Evolutionary conservation across 64 coral and sea anemone species (phyloP).

Genomic region (Acropora tenuis): DNA sequence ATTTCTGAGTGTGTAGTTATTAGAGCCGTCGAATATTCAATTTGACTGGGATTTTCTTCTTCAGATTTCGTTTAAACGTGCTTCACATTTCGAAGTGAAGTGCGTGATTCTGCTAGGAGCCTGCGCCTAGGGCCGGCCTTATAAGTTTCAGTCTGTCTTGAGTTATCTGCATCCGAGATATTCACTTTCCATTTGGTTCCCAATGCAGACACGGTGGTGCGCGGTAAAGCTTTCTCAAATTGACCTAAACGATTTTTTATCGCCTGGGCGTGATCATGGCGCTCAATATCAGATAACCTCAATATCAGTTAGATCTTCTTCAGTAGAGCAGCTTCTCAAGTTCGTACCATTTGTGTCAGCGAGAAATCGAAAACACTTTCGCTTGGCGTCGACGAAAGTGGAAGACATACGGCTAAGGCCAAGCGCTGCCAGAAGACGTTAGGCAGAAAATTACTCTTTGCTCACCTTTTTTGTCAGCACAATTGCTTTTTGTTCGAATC

Average conservation of each 20-base stretch:
- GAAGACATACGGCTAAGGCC: neutral
- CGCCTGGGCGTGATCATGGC: conserved; percentile 9
- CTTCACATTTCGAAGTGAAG: too few species aligned
- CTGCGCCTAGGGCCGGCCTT: too few species aligned
- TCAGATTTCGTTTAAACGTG: too few species aligned
- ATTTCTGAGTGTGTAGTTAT: too few species aligned
- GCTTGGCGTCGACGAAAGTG: neutral
- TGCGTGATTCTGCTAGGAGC: too few species aligned
- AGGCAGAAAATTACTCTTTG: neutral
- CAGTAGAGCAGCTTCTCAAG: neutral
- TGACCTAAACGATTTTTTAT: conserved; percentile 29
- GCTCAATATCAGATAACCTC: conserved; percentile 17
- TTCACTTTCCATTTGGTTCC: neutral
- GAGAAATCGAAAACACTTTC: neutral
- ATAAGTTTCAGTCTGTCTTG: neutral
- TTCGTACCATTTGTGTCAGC: neutral
- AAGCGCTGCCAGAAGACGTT: neutral
- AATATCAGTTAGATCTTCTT: neutral
- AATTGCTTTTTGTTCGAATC: neutral
- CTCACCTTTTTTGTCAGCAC: neutral
- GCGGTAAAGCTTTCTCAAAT: neutral
- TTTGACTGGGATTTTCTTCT: too few species aligned
- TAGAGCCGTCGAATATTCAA: too few species aligned
- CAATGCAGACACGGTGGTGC: neutral
- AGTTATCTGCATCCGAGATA: neutral